These are phyloP conservation scores for Ceratoteleas bidentatus DNA, from an alignment of 1,140 invertebrate species.

Conservation along the genomic window DNA sequence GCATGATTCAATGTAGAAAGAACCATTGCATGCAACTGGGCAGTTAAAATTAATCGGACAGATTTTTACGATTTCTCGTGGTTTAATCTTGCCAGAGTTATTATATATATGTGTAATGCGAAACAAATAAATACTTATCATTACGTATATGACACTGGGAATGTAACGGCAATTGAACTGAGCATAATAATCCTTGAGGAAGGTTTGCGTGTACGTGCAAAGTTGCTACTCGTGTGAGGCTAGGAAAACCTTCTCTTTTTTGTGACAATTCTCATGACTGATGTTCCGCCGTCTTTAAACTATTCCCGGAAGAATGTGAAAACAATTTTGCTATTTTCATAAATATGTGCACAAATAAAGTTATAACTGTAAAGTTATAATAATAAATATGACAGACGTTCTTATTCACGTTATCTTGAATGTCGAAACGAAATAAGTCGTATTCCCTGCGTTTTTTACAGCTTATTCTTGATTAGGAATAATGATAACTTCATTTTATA, in stretches of 20 bases:
- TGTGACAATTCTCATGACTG: conserved; percentile 66
- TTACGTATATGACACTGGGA: conserved; percentile 63
- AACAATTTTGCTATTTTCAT: conserved; percentile 64
- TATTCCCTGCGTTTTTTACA: conserved; percentile 18
- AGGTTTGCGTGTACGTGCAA: conserved; percentile 72
- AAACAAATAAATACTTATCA: conserved; percentile 67
- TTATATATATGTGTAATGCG: conserved; percentile 49
- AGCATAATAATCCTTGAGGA: conserved; percentile 72
- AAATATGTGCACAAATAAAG: conserved; percentile 48
- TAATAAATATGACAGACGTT: conserved; percentile 24
- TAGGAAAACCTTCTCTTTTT: conserved; percentile 75
- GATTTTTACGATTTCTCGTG: conserved; percentile 30
- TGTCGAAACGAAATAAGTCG: conserved; percentile 15
- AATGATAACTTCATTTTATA: not conserved
- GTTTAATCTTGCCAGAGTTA: conserved; percentile 29
- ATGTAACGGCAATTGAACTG: conserved; percentile 64
- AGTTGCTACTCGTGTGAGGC: conserved; percentile 73
- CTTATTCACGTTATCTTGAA: not conserved
- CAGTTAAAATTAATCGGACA: conserved; percentile 49
- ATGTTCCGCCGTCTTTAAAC: conserved; percentile 58
- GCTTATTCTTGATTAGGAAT: not conserved
- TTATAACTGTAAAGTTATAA: conserved; percentile 44
- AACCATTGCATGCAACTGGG: conserved; percentile 35
- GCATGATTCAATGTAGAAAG: conserved; percentile 40
- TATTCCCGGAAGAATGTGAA: conserved; percentile 56